phyloP scores from a whole-genome alignment of 2,797 vertebrate species.

The Pachyuromys duprasi region DNA sequence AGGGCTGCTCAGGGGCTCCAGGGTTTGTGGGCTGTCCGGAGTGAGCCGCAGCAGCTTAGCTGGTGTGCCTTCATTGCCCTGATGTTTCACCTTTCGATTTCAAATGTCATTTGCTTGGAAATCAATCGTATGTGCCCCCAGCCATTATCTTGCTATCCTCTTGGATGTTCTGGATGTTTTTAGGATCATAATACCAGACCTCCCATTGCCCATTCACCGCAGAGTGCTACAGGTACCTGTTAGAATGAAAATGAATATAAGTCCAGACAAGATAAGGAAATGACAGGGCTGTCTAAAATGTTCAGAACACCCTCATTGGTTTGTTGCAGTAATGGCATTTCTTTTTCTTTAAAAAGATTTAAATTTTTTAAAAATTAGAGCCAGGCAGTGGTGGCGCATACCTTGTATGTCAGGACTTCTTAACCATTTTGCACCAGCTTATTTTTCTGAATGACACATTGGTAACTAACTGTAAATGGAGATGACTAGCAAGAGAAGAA shows the following conservation, averaged over 20 bases:
- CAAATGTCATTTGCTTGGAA: neutral
- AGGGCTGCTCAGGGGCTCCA: neutral
- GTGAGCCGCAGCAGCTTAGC: rapidly evolving
- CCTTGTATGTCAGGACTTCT: too few relatives aligned
- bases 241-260: neutral
- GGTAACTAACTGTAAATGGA: neutral
- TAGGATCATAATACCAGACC: neutral
- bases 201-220: neutral
- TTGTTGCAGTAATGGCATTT: neutral
- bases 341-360: neutral
- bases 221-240: neutral
- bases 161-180: neutral
- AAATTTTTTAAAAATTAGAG: neutral
- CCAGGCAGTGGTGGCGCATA: too few relatives aligned
- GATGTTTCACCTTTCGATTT: neutral
- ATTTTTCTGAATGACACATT: too few relatives aligned
- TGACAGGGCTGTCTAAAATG: neutral
- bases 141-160: neutral
- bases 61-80: too few relatives aligned
- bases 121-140: neutral
- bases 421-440: neutral
- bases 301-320: neutral
- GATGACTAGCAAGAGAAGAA: neutral
- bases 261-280: neutral
- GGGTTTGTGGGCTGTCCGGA: rapidly evolving